phyloP scores from a whole-genome alignment of 2,113 vertebrate species.

The Pelusios castaneus region DNA sequence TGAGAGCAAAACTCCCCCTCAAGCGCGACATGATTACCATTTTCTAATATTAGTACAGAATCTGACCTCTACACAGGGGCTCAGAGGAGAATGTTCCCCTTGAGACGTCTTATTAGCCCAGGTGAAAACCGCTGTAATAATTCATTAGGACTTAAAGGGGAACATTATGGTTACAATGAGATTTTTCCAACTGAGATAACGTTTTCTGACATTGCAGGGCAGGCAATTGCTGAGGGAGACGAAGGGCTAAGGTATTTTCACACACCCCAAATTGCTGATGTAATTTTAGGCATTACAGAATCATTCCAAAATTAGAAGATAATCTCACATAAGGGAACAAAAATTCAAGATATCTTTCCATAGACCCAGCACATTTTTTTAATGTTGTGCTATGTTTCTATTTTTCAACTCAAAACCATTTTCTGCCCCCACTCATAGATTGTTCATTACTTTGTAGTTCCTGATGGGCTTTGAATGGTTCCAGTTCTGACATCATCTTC shows the following conservation, averaged over 20 bases:
- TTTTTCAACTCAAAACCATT: not conserved
- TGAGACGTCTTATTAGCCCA: not conserved
- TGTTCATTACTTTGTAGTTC: not conserved
- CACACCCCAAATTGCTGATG: not conserved
- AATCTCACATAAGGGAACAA: not conserved
- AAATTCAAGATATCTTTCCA: not conserved
- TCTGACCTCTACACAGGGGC: not conserved
- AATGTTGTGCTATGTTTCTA: not conserved
- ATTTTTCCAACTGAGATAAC: not conserved
- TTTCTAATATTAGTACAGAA: not conserved
- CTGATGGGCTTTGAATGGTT: not conserved
- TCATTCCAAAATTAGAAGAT: not conserved
- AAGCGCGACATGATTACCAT: not conserved
- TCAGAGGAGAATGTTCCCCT: not conserved
- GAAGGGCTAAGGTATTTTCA: not conserved
- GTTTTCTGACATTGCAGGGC: not conserved
- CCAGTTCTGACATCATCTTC: not conserved
- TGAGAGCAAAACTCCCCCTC: not conserved
- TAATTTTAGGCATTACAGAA: accelerated
- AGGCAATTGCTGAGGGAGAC: not conserved
- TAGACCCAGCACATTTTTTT: not conserved
- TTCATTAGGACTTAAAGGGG: not conserved
- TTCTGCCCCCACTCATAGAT: not conserved
- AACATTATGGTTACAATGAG: not conserved
- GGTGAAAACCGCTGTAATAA: slow-evolving; percentile 13